phyloP scores from a whole-genome alignment of 2,113 vertebrate genomes.

The Caranx melampygus region DNA sequence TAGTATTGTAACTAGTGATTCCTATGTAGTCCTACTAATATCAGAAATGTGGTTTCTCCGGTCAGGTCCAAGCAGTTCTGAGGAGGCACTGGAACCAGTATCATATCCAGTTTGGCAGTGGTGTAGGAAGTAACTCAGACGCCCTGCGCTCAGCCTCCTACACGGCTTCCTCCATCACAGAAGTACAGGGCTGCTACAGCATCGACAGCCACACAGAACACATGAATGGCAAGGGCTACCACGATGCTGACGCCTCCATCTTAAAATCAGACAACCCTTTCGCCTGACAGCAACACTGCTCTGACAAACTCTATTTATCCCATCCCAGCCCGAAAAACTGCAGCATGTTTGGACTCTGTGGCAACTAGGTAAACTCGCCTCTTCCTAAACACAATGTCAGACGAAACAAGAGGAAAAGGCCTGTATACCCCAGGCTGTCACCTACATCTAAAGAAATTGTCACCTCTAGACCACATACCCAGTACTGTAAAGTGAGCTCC shows the following conservation, averaged over 20 bases:
- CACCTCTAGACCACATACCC: slow-evolving; percentile 14
- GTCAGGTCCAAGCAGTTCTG: slow-evolving; percentile 93
- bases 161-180: slow-evolving; percentile 93
- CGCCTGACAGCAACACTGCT: slow-evolving; percentile 75
- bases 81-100: slow-evolving; percentile 96
- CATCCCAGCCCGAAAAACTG: slow-evolving; percentile 14
- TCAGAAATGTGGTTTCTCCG: slow-evolving; percentile 11
- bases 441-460: neutral
- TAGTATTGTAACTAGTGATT: neutral
- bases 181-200: slow-evolving; percentile 90
- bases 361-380: neutral
- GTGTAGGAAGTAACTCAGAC: slow-evolving; percentile 89
- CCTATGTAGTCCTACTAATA: neutral
- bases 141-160: slow-evolving; percentile 93
- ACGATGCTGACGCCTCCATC: slow-evolving; percentile 85
- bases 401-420: slow-evolving; percentile 3
- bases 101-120: slow-evolving; percentile 92
- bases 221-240: slow-evolving; percentile 92
- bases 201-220: slow-evolving; percentile 90
- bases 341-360: slow-evolving; percentile 32
- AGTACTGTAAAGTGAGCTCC: slow-evolving; percentile 25
- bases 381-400: neutral
- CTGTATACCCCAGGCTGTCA: neutral
- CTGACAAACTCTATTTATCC: neutral
- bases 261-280: slow-evolving; percentile 88